Evolutionary conservation across 2,888 invertebrate genomes (phyloP).

Genomic region (Amblyjoppa fuscipennis): DNA sequence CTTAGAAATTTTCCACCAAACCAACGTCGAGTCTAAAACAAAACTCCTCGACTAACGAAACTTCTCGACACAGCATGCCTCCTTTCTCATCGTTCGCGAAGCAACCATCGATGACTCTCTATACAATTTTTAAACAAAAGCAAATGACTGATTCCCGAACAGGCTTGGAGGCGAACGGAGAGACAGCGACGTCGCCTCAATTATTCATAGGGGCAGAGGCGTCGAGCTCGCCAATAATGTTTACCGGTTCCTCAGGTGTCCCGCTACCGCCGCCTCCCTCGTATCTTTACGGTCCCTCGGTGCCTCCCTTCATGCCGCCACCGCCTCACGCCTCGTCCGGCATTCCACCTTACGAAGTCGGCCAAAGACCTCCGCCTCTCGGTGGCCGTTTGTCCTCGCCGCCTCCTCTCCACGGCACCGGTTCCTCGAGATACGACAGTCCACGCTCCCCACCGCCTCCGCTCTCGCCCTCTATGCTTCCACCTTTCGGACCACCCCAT

Average conservation of each 20-base stretch:
- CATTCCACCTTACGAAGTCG: constrained; percentile 82
- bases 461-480: constrained; percentile 79
- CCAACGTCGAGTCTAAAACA: background rate
- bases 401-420: constrained; percentile 88
- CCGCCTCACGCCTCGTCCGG: constrained; percentile 85
- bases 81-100: background rate
- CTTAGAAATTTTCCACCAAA: background rate
- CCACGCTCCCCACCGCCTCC: constrained; percentile 80
- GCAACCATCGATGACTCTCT: background rate
- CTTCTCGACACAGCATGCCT: constrained; percentile 58
- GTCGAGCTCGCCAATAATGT: constrained; percentile 85
- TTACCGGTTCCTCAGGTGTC: constrained; percentile 85
- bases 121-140: constrained; percentile 19
- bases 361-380: constrained; percentile 85
- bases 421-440: constrained; percentile 81
- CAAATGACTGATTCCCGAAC: constrained; percentile 78
- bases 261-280: constrained; percentile 86
- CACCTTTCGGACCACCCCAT: constrained; percentile 76
- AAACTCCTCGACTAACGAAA: constrained; percentile 37
- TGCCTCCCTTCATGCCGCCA: constrained; percentile 86
- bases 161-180: constrained; percentile 86
- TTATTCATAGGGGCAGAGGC: constrained; percentile 84
- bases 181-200: constrained; percentile 84
- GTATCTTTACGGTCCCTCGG: constrained; percentile 85
- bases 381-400: constrained; percentile 85